A percentile compares a stretch with the other conserved stretches of the same genome.
These are phyloP conservation scores for Camponotus pennsylvanicus DNA, from an alignment of 1,140 invertebrate species.

Conservation along the genomic window DNA sequence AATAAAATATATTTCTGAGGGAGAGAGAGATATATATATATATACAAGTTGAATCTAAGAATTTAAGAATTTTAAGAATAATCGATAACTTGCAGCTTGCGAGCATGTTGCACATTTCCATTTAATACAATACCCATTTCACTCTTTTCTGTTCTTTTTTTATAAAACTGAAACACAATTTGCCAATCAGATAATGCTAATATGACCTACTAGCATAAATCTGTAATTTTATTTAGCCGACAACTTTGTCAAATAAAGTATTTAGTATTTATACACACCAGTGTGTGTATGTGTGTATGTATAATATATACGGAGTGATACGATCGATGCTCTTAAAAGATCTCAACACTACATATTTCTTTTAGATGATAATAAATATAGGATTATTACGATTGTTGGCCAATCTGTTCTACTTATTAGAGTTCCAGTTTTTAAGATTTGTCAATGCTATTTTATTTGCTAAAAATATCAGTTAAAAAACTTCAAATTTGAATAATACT, in stretches of 20 bases:
- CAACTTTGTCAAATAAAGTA: conserved; percentile 5
- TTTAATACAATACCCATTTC: not conserved
- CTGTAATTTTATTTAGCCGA: conserved; percentile 60
- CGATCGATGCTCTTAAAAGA: conserved; percentile 56
- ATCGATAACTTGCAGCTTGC: conserved; percentile 43
- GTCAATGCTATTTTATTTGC: not conserved
- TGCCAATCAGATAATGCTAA: conserved; percentile 58
- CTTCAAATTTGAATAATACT: not conserved
- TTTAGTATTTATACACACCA: not conserved
- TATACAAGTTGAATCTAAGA: not conserved
- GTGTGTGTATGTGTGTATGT: not conserved
- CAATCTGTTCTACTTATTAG: conserved; percentile 78
- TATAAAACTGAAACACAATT: conserved; percentile 29
- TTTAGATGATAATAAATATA: conserved; percentile 81
- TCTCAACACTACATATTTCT: conserved; percentile 75
- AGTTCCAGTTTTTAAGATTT: conserved; percentile 76
- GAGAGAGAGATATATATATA: not conserved
- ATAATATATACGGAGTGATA: not conserved
- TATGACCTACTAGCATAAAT: conserved; percentile 36
- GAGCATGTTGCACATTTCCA: conserved; percentile 27
- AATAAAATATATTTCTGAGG: conserved; percentile 17
- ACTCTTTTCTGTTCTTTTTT: not conserved
- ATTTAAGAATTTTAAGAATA: not conserved
- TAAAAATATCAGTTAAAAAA: conserved; percentile 29
- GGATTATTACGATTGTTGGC: conserved; percentile 77